Evolutionary conservation across 1,140 invertebrate species (phyloP).

Genomic region (Mizuhopecten yessoensis): DNA sequence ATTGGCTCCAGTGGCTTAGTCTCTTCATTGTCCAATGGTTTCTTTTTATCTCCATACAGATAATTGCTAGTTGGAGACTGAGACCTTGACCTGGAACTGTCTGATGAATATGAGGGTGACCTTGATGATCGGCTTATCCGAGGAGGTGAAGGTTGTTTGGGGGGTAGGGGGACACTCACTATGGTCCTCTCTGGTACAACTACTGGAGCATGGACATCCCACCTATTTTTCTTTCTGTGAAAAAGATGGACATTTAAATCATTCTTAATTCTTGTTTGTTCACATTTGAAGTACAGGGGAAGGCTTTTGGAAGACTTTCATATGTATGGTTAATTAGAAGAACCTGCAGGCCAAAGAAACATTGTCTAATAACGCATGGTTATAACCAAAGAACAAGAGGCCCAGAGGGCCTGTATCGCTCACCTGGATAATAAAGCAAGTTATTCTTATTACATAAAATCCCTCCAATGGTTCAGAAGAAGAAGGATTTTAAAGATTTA

Average conservation of each 20-base stretch:
- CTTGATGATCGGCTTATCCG: conserved; percentile 49
- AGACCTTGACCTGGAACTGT: conserved; percentile 48
- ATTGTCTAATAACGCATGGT: too few species aligned
- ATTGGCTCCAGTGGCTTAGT: not conserved
- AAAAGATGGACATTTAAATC: not conserved
- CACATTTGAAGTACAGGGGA: too few species aligned
- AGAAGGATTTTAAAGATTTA: too few species aligned
- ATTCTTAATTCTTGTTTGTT: too few species aligned
- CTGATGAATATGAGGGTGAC: conserved; percentile 47
- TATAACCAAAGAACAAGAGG: too few species aligned
- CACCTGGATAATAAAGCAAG: too few species aligned
- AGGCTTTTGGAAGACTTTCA: too few species aligned
- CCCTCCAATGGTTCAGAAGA: too few species aligned
- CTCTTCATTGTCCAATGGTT: conserved; percentile 39
- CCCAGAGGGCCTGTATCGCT: too few species aligned
- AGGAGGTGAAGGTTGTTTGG: conserved; percentile 42
- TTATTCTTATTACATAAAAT: too few species aligned
- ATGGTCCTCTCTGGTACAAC: not conserved
- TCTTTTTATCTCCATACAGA: conserved; percentile 49
- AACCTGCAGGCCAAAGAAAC: too few species aligned
- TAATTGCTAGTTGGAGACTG: conserved; percentile 59
- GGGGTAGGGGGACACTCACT: not conserved
- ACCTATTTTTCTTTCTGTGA: conserved; percentile 51
- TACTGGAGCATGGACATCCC: conserved; percentile 42
- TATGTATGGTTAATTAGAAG: too few species aligned